Base-by-base conservation (phyloP, 1,140 invertebrate genomes). In the Sinella curviseta region DNA sequence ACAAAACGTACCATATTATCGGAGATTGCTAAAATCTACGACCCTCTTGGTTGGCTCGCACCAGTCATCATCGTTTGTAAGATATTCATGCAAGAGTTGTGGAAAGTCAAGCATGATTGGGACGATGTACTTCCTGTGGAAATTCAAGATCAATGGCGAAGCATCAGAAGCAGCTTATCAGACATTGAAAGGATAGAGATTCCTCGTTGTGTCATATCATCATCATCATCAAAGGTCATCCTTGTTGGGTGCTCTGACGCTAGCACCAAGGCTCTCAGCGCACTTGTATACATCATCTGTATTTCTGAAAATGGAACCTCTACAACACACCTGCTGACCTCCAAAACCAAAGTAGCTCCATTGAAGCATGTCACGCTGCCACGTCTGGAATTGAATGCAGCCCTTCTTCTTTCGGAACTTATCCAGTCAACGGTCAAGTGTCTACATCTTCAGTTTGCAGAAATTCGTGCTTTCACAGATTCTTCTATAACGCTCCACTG, bases 41-140 rank as follows among this genome's bases (percentile, higher is more conserved):
- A 89, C 82, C 88, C 88, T 12, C 80, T 88, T 24, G 88, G 87
- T 30, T 79, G 87, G 17, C 30, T 88, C 14, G 82, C 84, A 34
- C 87, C 88, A 31, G 65, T 86, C 14, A 84, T 85, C 17, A 83
- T 87, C 14, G 76, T 70, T 20, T 83, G 83, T 33, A 89, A 89
- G 84, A 83, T 87, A 8, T 78, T 89, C 12, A 76, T 89, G 20
- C 88, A 89, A 85, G 70, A 85, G 77, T 48, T 89, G 17, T 88
- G 87, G 87, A 34, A 82, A 73, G 31, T 39, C 36, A 84, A 85
- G 34, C 8, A 86, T 16, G 85, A 83, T 70, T 89, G 88, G 88
- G 88, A 89, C 80, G 84, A 86, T 36, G 70, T 80, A 39, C 81
- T 88, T 20, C 84, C 86, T 28, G 16, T 33, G 24, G 74, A 85